phyloP scores from a whole-genome alignment of 2,113 vertebrate genomes.

The Eurystomus gularis region DNA sequence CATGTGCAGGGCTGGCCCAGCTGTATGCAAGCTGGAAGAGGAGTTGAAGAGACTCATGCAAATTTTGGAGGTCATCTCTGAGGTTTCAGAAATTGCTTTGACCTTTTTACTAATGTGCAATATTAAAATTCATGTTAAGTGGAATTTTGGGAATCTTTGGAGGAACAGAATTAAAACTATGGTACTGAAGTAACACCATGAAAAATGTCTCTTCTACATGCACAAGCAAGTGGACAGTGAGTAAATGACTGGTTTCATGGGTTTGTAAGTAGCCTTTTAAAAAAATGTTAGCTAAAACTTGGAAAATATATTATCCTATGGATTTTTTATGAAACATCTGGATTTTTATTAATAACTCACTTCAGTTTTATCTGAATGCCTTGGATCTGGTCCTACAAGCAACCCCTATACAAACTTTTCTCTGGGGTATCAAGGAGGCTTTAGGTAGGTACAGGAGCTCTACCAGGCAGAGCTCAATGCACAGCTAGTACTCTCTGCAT shows the following conservation, averaged over 20 bases:
- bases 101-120: not conserved
- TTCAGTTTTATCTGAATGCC: not conserved
- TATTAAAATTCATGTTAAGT: not conserved
- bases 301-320: not conserved
- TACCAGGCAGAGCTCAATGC: not conserved
- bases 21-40: not conserved
- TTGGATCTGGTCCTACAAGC: not conserved
- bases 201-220: not conserved
- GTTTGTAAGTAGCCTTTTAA: not conserved
- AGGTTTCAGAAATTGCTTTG: not conserved
- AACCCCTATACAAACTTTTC: not conserved
- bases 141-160: not conserved
- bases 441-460: not conserved
- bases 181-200: not conserved
- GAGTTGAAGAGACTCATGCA: accelerated
- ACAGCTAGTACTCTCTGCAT: accelerated
- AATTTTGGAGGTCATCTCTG: not conserved
- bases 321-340: not conserved
- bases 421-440: accelerated
- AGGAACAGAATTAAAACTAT: not conserved
- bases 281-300: not conserved
- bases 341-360: not conserved
- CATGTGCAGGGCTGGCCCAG: accelerated
- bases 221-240: not conserved
- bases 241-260: not conserved